phyloP scores from a whole-genome alignment of 2,888 invertebrate species.

The Matsumyia berberina region DNA sequence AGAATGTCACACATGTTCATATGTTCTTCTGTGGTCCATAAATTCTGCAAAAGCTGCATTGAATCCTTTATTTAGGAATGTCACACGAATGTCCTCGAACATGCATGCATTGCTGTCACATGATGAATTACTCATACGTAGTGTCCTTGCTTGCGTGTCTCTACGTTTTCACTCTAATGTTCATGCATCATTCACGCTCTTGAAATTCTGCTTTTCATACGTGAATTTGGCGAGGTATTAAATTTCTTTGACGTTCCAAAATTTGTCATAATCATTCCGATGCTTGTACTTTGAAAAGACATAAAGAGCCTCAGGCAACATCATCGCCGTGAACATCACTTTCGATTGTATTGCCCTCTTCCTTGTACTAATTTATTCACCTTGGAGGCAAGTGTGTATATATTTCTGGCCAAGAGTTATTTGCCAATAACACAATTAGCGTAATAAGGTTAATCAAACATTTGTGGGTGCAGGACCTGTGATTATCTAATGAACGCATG shows the following conservation, averaged over 20 bases:
- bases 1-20: not conserved
- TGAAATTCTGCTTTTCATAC: slow-evolving; percentile 6
- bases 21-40: not conserved
- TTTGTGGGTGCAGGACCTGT: not conserved
- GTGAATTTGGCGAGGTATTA: slow-evolving; percentile 1
- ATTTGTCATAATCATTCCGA: slow-evolving; percentile 22
- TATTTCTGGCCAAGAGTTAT: slow-evolving; percentile 24
- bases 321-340: slow-evolving; percentile 38
- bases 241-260: not conserved
- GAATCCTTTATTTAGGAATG: slow-evolving; percentile 22
- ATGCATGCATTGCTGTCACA: slow-evolving; percentile 14
- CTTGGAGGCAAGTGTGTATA: not conserved
- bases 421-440: slow-evolving; percentile 40
- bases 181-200: not conserved
- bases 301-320: not conserved
- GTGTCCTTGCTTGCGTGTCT: slow-evolving; percentile 8
- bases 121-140: slow-evolving; percentile 7
- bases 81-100: slow-evolving; percentile 11
- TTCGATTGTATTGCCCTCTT: slow-evolving; percentile 3
- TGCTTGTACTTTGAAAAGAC: not conserved
- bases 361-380: not conserved
- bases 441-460: slow-evolving; percentile 12
- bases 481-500: not conserved
- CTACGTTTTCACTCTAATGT: slow-evolving; percentile 1
- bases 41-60: slow-evolving; percentile 18